A percentile compares a stretch with the other conserved stretches of the same genome.
Evolutionary conservation across 2,797 vertebrate genomes (phyloP).

Genomic region (Gephyroberyx darwinii): DNA sequence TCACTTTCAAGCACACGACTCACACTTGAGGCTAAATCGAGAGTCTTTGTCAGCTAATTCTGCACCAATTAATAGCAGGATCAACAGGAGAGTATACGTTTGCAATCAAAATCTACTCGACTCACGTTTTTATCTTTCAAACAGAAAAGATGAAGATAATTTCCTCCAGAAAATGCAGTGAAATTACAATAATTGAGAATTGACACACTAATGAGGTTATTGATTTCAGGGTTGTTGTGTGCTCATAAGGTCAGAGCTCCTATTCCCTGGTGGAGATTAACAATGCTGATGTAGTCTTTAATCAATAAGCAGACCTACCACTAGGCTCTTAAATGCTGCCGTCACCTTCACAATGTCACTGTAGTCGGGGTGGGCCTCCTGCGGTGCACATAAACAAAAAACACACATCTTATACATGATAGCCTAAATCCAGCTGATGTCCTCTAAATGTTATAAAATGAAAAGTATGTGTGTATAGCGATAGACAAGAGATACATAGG

Average conservation of each 20-base stretch:
- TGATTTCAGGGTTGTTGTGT: background rate
- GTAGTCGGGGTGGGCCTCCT: conserved; percentile 96
- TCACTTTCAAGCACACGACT: background rate
- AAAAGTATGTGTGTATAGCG: background rate
- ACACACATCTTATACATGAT: conserved; percentile 1
- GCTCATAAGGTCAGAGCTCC: background rate
- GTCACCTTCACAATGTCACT: conserved; percentile 90
- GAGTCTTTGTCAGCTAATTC: background rate
- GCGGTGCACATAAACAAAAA: conserved; percentile 29
- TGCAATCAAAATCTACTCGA: background rate
- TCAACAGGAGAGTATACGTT: background rate
- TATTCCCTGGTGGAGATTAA: background rate
- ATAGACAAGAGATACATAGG: conserved; percentile 1
- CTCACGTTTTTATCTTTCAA: background rate
- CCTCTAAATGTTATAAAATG: too few relatives aligned
- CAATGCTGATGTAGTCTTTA: background rate
- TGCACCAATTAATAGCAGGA: background rate
- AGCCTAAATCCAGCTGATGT: background rate
- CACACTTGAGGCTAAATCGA: background rate
- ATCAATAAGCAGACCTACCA: conserved; percentile 82
- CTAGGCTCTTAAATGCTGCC: conserved; percentile 88
- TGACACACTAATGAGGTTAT: background rate
- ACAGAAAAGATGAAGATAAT: background rate
- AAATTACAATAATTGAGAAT: conserved; percentile 23
- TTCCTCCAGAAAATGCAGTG: background rate